These are phyloP conservation scores for Darevskia mixta DNA, from an alignment of 2,797 vertebrate genomes.

Conservation along the genomic window DNA sequence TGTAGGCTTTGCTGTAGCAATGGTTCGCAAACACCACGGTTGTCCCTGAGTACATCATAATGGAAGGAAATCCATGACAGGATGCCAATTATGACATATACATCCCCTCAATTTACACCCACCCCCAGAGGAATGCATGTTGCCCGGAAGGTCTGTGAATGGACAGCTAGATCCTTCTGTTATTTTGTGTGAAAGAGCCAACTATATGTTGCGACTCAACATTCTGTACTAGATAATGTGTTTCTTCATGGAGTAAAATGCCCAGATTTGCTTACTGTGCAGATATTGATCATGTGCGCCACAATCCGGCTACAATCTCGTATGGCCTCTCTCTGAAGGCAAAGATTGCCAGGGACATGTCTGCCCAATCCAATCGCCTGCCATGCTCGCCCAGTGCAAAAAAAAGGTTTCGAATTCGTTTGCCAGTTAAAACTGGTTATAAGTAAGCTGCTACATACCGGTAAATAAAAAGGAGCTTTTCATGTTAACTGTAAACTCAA, in stretches of 20 bases:
- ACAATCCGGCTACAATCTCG: no score
- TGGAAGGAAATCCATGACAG: neutral
- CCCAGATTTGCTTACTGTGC: neutral
- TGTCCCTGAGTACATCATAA: neutral
- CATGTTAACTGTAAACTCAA: neutral
- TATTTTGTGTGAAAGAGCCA: neutral
- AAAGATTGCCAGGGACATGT: no score
- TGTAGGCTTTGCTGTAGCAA: fast-evolving
- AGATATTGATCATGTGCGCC: neutral
- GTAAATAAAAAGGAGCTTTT: neutral
- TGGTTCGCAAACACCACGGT: fast-evolving
- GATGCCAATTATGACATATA: neutral
- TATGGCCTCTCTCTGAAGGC: no score
- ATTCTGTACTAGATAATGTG: no score
- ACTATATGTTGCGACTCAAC: neutral
- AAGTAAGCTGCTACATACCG: neutral
- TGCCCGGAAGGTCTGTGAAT: neutral
- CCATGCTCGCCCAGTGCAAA: no score
- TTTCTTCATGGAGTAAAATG: neutral
- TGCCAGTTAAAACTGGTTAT: no score
- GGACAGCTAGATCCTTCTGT: neutral
- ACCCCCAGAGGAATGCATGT: neutral
- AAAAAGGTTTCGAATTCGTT: no score
- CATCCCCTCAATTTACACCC: no score
- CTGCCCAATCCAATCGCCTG: no score